A percentile compares a stretch with the other conserved stretches of the same genome.
Evolutionary conservation across 1,140 invertebrate genomes (phyloP).

Genomic region (Ectropis grisescens): DNA sequence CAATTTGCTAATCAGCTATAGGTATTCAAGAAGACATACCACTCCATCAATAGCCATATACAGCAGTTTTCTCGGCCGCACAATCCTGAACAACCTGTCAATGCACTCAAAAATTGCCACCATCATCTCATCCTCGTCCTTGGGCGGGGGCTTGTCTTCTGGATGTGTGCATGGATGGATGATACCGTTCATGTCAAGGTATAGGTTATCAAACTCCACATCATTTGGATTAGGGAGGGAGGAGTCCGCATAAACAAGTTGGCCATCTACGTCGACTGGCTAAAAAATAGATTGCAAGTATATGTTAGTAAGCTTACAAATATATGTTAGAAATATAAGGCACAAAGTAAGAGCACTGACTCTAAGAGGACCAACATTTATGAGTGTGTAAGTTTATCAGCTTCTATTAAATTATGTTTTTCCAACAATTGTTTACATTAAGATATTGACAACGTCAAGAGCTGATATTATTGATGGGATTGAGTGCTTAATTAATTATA

Average conservation of each 20-base stretch:
- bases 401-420: too few species aligned
- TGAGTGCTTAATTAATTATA: too few species aligned
- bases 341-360: too few species aligned
- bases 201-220: slow-evolving; percentile 98
- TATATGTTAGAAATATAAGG: slow-evolving; percentile 1
- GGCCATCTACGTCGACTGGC: slow-evolving; percentile 74
- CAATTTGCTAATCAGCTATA: too few species aligned
- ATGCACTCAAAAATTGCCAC: slow-evolving; percentile 99
- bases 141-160: slow-evolving; percentile 97
- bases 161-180: slow-evolving; percentile 99
- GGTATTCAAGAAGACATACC: too few species aligned
- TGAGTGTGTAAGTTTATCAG: too few species aligned
- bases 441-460: too few species aligned
- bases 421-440: too few species aligned
- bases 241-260: slow-evolving; percentile 82
- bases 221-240: slow-evolving; percentile 96
- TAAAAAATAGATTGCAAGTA: slow-evolving; percentile 54
- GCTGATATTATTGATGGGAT: too few species aligned
- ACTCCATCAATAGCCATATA: slow-evolving; percentile 99
- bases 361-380: too few species aligned
- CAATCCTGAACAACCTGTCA: slow-evolving; percentile 95
- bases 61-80: slow-evolving; percentile 92
- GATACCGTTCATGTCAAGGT: slow-evolving; percentile 99
- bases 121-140: slow-evolving; percentile 99
- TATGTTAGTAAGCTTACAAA: slow-evolving; percentile 8